Base-by-base conservation (phyloP, 2,797 vertebrate genomes). In the Tenualosa ilisha region DNA sequence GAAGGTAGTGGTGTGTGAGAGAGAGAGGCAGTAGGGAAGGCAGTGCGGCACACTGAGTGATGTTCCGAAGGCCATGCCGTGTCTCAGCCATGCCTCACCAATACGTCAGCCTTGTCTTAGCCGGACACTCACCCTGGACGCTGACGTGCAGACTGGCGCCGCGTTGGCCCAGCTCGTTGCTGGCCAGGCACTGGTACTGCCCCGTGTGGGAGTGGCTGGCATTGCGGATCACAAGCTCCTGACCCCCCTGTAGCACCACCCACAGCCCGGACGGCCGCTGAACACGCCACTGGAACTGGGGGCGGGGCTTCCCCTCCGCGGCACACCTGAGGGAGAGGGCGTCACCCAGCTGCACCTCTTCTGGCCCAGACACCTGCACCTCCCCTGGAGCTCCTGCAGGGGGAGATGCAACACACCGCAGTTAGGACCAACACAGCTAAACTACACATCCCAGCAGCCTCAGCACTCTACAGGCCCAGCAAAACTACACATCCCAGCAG, bases 251-350 rank as follows among this genome's bases (percentile, higher is more conserved):
- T 0, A 83, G 49, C 12, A 1, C 8, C 72, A 87, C 5, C 24
- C 50, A 22, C 3, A 0, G 37, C 0, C 91, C 91, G 0, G 50
- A 86, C 0, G 82, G 13, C 0, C 61, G 79, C 31, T 86, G 85
- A 81, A 88, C 86, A 82, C 31, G 92, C 95, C 95, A 96, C 61
- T n/a, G 84, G 46, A 93, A 59, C 4, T 22, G 51, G 43, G 94
- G 93, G 51, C 84, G 68, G 0, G 90, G 91, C 82, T 93, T 93
- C 87, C 92, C 96, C 72, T 92, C 90, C 0, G 84, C 94, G 0
- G 89, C 91, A 88, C 93, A 95, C 17, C 0, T 89, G 85, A 95
- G 92, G 3, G 53, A 90, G 81, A 94, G 79, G 40, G 85, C 91
- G 84, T 92, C 91, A 79, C 93, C 91, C 24, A 91, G 87, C 90